Base-by-base conservation (phyloP, 2,797 vertebrate genomes). In the Antrozous pallidus region DNA sequence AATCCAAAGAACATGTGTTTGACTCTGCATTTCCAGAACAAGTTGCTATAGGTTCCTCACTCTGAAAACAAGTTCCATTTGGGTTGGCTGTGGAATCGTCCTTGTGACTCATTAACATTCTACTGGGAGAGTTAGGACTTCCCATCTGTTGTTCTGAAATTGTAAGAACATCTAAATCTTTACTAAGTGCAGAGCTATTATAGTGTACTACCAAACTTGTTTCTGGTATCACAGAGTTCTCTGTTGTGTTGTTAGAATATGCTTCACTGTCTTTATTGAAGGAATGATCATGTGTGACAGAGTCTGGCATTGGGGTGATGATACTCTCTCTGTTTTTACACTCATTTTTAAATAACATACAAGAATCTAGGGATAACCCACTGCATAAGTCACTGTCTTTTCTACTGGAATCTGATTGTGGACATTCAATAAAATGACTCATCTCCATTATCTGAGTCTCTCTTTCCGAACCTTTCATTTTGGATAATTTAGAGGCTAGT, bases 401-500 rank as follows among this genome's bases (percentile, higher is more conserved):
- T 89, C 71, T 88, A 75, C 40, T 91, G 58, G 83, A 94, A 79
- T 92, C 93, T 63, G 73, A 89, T 77, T 96, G 96, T 45, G 95
- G 78, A 91, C 82, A 71, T 47, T 97, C 95, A 94, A 47, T 88
- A 93, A 71, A 40, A 63, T 95, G 96, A 70, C 82, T 96, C 74
- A 49, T 11, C 31, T 95, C 90, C 38, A 69, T n/a, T 79, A 51
- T 51, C 69, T 84, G 88, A 83, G 58, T 63, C 54, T 97, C 97
- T 89, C 94, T 94, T 93, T 67, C 94, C 10, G 97, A 97, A 61
- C 97, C 97, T 97, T 98, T 99, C 95, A 99, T 97, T 95, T 92
- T 97, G 86, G 96, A 98, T 18, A 99, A 98, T 98, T 99, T 99
- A 75, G 98, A 97, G 73, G 99, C 98, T 58, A 99, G 96, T 17